phyloP scores from a whole-genome alignment of 2,888 invertebrate genomes.

The Choreutis nemorana region DNA sequence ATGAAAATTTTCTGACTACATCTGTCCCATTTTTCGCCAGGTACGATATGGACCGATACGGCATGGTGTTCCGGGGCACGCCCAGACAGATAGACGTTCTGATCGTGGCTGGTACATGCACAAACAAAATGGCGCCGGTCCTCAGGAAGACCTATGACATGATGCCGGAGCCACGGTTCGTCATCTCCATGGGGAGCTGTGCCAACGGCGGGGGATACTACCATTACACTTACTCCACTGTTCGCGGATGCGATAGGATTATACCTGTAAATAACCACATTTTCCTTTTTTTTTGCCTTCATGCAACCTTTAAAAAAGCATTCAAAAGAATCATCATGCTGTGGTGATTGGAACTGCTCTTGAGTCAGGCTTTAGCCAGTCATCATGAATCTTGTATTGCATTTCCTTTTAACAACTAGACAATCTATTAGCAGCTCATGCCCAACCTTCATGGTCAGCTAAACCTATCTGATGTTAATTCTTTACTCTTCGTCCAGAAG shows the following conservation, averaged over 20 bases:
- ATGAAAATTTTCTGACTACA: no score
- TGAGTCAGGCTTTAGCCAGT: no score
- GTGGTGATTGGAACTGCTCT: slow-evolving; percentile 1
- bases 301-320: no score
- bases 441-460: no score
- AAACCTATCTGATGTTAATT: no score
- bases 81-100: slow-evolving; percentile 97
- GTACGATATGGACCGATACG: slow-evolving; percentile 98
- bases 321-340: no score
- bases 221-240: slow-evolving; percentile 98
- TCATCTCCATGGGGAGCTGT: slow-evolving; percentile 99
- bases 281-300: neutral
- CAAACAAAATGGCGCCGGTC: slow-evolving; percentile 99
- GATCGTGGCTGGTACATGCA: slow-evolving; percentile 97
- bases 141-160: slow-evolving; percentile 95
- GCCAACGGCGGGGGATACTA: slow-evolving; percentile 99
- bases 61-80: slow-evolving; percentile 96
- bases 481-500: no score
- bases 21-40: no score
- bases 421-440: no score
- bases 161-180: slow-evolving; percentile 97
- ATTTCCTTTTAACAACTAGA: no score
- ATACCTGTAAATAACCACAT: slow-evolving; percentile 29
- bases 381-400: neutral
- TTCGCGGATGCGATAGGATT: slow-evolving; percentile 62